Percentiles rank a stretch among this genome's conserved stretches.
These are phyloP conservation scores for Anas georgica DNA, from an alignment of 2,797 vertebrate species.

Conservation along the genomic window DNA sequence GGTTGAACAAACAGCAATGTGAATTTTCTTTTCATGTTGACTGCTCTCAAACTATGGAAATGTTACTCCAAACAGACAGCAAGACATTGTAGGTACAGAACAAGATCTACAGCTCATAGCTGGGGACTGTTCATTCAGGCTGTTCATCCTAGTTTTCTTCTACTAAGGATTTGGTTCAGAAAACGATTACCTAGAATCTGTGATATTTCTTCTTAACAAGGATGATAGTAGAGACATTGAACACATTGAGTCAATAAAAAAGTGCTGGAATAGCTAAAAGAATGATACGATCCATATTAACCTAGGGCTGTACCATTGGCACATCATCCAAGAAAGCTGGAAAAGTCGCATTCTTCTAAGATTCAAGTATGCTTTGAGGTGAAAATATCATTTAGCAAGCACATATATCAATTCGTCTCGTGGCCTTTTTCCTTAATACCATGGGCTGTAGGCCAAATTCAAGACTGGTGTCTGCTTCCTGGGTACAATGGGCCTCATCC, in stretches of 20 bases:
- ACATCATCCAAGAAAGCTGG: slow-evolving; percentile 50
- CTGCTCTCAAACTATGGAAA: background rate
- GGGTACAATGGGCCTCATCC: background rate
- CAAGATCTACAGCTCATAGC: background rate
- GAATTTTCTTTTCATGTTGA: background rate
- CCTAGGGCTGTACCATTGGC: slow-evolving; percentile 37
- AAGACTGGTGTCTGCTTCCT: slow-evolving; percentile 15
- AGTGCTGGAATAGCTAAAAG: slow-evolving; percentile 28
- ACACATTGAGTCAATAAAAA: slow-evolving; percentile 61
- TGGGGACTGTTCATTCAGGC: background rate
- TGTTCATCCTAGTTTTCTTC: background rate
- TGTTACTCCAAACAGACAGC: background rate
- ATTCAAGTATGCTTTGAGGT: slow-evolving; percentile 64
- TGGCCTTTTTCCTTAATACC: slow-evolving; percentile 32
- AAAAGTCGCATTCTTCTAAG: slow-evolving; percentile 47
- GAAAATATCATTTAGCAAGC: slow-evolving; percentile 51
- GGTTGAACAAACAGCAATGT: background rate
- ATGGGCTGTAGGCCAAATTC: background rate
- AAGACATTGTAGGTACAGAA: background rate
- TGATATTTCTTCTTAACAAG: slow-evolving; percentile 38
- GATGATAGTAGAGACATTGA: slow-evolving; percentile 14
- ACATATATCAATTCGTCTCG: slow-evolving; percentile 39
- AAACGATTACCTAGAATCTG: slow-evolving; percentile 2
- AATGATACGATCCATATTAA: slow-evolving; percentile 40
- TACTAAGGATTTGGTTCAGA: background rate